These are phyloP conservation scores for Cuculus canorus DNA, from an alignment of 2,797 vertebrate genomes.

Conservation along the genomic window DNA sequence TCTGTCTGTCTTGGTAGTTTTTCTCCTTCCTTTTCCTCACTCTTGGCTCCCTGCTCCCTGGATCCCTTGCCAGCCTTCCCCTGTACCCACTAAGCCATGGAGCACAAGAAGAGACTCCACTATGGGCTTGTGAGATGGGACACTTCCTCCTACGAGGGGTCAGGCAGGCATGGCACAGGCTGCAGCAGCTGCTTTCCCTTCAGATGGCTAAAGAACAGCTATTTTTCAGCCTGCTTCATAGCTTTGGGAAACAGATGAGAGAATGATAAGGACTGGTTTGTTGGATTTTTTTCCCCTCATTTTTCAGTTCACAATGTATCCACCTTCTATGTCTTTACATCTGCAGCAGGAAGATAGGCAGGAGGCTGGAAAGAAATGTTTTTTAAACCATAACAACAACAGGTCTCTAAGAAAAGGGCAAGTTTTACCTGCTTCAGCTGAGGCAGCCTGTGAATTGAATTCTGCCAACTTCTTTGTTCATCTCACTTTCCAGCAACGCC, in stretches of 20 bases:
- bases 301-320: background rate
- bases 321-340: background rate
- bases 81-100: rapidly evolving
- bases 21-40: slow-evolving; percentile 1
- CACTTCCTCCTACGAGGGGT: rapidly evolving
- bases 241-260: background rate
- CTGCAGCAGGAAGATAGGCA: background rate
- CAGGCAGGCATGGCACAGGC: rapidly evolving
- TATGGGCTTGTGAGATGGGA: background rate
- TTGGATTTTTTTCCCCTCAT: background rate
- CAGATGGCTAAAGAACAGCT: background rate
- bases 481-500: background rate
- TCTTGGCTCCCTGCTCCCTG: background rate
- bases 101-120: rapidly evolving
- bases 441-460: background rate
- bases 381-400: background rate
- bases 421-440: slow-evolving; percentile 18
- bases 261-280: background rate
- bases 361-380: background rate
- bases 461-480: slow-evolving; percentile 17
- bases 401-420: slow-evolving; percentile 6
- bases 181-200: background rate
- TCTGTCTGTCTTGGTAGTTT: slow-evolving; percentile 49
- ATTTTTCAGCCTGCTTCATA: background rate
- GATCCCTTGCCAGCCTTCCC: background rate